Conservation (phyloP, 2,888 invertebrate genomes). For the Lypha dubia region DNA sequence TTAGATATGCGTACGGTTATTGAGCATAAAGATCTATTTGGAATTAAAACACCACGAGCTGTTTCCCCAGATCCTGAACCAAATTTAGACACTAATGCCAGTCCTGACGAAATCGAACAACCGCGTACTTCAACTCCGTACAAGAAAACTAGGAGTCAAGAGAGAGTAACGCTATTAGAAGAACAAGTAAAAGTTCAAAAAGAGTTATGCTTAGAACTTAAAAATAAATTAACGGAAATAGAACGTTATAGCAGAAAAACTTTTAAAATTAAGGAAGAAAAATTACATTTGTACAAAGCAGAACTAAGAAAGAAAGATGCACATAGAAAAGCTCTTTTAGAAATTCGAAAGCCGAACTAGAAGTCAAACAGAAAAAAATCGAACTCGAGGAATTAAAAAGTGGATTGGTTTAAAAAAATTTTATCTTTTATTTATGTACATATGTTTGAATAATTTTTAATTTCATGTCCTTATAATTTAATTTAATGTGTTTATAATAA, state of each 20-base stretch:
- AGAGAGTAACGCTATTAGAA: slow-evolving; percentile 16
- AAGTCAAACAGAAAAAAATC: slow-evolving; percentile 15
- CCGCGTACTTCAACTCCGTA: slow-evolving; percentile 9
- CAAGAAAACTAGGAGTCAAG: slow-evolving; percentile 16
- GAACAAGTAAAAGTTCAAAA: slow-evolving; percentile 38
- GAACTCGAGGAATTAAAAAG: too few relatives aligned
- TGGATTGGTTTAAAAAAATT: too few relatives aligned
- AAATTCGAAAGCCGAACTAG: slow-evolving; percentile 7
- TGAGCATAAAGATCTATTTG: too few relatives aligned
- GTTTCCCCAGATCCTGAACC: slow-evolving; percentile 4
- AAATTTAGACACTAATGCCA: background rate
- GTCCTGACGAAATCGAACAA: slow-evolving; percentile 14
- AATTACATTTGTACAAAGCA: too few relatives aligned
- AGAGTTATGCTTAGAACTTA: slow-evolving; percentile 22
- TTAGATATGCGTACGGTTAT: too few relatives aligned
- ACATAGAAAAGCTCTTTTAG: slow-evolving; percentile 23
- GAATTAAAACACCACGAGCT: too few relatives aligned
- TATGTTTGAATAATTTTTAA: too few relatives aligned
- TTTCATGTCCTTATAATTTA: too few relatives aligned
- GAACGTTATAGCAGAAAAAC: slow-evolving; percentile 27
- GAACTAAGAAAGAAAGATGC: slow-evolving; percentile 26
- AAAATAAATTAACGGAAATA: slow-evolving; percentile 35
- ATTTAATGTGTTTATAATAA: too few relatives aligned
- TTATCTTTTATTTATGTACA: too few relatives aligned
- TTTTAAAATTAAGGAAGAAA: too few relatives aligned